Evolutionary conservation across 2,113 vertebrate genomes (phyloP).

Genomic region (Reinhardtius hippoglossoides): DNA sequence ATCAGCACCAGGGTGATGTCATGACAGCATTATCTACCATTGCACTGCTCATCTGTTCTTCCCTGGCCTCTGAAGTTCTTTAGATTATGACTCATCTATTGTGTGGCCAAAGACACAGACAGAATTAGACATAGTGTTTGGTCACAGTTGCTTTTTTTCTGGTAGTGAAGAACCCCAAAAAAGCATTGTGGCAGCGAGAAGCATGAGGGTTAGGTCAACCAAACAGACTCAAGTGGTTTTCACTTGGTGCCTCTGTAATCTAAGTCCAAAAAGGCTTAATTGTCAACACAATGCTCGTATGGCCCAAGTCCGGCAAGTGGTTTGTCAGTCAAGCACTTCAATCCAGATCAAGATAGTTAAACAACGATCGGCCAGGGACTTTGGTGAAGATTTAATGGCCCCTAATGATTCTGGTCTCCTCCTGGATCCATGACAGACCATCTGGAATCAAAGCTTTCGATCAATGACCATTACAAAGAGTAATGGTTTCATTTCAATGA

Average conservation of each 20-base stretch:
- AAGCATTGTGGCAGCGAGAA: slow-evolving; percentile 20
- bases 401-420: slow-evolving; percentile 4
- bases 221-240: slow-evolving; percentile 10
- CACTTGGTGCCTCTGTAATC: neutral
- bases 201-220: neutral
- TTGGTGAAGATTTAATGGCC: neutral
- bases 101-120: slow-evolving; percentile 43
- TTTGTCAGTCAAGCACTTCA: slow-evolving; percentile 9
- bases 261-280: neutral
- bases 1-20: slow-evolving; percentile 71
- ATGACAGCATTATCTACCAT: slow-evolving; percentile 73
- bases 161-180: slow-evolving; percentile 1
- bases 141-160: slow-evolving; percentile 45
- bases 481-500: neutral
- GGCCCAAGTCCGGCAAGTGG: neutral
- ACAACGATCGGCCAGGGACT: neutral
- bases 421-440: neutral
- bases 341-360: slow-evolving; percentile 2
- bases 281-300: neutral
- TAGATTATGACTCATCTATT: slow-evolving; percentile 61
- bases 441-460: neutral
- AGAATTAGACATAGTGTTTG: slow-evolving; percentile 55
- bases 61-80: slow-evolving; percentile 41
- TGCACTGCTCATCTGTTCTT: slow-evolving; percentile 61
- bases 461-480: neutral